Base-by-base conservation (phyloP, 2,797 vertebrate genomes). In the Ctenosaura bakeri region DNA sequence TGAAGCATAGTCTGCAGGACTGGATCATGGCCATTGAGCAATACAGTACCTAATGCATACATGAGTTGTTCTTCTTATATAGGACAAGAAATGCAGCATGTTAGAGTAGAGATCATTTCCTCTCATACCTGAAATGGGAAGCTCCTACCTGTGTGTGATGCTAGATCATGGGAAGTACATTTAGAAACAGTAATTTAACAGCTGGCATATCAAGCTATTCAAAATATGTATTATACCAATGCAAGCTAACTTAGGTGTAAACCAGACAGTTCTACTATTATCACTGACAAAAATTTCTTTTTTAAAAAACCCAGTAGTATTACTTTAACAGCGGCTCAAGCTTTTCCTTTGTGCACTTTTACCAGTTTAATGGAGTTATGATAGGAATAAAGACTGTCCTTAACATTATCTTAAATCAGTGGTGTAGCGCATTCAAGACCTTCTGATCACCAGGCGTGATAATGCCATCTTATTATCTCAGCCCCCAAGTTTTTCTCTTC, bases 141-240 rank as follows among this genome's bases (percentile, higher is more conserved):
- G n/a, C 54, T 52, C 73, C 42, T 26, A 16, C 56, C 59, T 62
- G 35, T 46, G 52, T 54, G 46, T 35, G 35, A 38, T 9, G 62
- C 85, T 62, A 5, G 52, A 20, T 20, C n/a, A 82, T 38, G 59
- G 10, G 1, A 35, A 26, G 4, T 42, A 35, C 35, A 54, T 38
- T 52, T 66, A 0, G n/a, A n/a, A 62, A 35, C 90, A 90, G 77
- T 14, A 26, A 50, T 46, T 78, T 79, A 88, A 94, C 89, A 93
- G 64, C 50, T 83, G 52, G 71, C 88, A 92, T 89, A 94, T 88
- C 92, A 94, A 93, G 93, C 93, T 94, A 93, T 95, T 95, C 95
- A 96, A 74, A 96, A 95, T 88, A 89, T 90, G 91, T 91, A 91
- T 83, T 92, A 94, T 88, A 59, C 14, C 64, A 29, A 88, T 94